Conservation (phyloP, 2,113 vertebrate genomes). For the Pluvianellus socialis region DNA sequence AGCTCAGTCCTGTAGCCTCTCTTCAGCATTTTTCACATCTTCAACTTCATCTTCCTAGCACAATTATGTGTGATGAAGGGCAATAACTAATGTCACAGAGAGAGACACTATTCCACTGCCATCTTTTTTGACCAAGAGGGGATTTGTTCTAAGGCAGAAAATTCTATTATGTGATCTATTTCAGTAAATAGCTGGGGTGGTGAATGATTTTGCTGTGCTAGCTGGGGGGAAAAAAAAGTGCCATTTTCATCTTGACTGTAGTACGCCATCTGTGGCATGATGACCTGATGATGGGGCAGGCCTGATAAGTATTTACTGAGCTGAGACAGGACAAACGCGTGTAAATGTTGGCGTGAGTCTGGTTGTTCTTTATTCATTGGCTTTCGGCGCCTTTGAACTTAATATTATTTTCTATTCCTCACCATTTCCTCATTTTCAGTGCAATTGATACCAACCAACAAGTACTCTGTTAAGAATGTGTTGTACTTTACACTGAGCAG, state of each 20-base stretch:
- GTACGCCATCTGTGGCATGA: rapidly evolving
- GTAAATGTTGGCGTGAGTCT: background rate
- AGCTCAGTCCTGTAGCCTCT: background rate
- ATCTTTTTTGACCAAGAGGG: background rate
- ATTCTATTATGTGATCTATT: background rate
- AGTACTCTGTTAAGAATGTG: background rate
- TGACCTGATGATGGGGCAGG: background rate
- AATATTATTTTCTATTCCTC: background rate
- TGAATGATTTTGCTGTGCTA: background rate
- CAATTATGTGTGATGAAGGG: background rate
- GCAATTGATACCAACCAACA: background rate
- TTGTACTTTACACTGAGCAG: background rate
- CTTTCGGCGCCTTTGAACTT: background rate
- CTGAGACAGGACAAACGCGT: background rate
- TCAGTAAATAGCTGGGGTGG: background rate
- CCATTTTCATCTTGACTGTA: background rate
- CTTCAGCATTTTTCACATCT: background rate
- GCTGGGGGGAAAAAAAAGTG: background rate
- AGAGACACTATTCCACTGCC: background rate
- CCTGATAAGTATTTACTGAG: background rate
- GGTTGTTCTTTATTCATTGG: background rate
- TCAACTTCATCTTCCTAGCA: background rate
- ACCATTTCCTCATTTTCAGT: background rate
- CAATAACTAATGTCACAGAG: background rate
- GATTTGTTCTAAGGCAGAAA: background rate